Base-by-base conservation (phyloP, 2,888 invertebrate species). In the Aradus depressus region DNA sequence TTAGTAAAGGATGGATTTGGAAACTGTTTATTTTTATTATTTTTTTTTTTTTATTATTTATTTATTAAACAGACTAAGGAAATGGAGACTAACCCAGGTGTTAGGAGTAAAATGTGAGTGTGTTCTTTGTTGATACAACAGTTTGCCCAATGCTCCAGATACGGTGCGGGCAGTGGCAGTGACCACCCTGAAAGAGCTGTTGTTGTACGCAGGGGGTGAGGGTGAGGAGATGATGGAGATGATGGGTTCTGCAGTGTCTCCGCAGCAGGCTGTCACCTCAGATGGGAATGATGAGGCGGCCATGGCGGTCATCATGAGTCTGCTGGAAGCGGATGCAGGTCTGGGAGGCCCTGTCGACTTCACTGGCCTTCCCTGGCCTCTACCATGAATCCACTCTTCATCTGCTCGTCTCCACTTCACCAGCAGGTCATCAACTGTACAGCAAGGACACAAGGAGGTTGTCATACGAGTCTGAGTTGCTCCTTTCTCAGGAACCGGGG, bases 291-390 rank as follows among this genome's bases (percentile, higher is more conserved):
- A 89, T 61, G 90, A 90, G 64, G 88, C 89, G 2, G 86, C 88
- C 4, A 89, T 90, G 87, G 87, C 89, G 1, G 88, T 89, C 59
- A 87, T 90, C 60, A 89, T 90, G 89, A 88, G 85, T 65, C 75
- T 90, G 21, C 69, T 90, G 38, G 90, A 90, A 67, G 89, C 88
- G 0, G 90, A 90, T 65, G 88, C 88, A 0, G 90, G 89, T 0
- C 75, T 90, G 25, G 89, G 88, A 3, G 88, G 87, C 0, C 87
- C 87, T 0, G 84, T 88, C 31, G 89, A 89, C 70, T 86, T 87
- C 68, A 81, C 84, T 6, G 84, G 85, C 25, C 68, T 89, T 19
- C 88, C 89, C 1, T 89, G 89, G 89, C 87, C 87, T 0, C 70
- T 88, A 45, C 84, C 84, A 18, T 85, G 65, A 62, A 3, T 10